Conservation (phyloP, 2,797 vertebrate species). For the Scyliorhinus canicula region DNA sequence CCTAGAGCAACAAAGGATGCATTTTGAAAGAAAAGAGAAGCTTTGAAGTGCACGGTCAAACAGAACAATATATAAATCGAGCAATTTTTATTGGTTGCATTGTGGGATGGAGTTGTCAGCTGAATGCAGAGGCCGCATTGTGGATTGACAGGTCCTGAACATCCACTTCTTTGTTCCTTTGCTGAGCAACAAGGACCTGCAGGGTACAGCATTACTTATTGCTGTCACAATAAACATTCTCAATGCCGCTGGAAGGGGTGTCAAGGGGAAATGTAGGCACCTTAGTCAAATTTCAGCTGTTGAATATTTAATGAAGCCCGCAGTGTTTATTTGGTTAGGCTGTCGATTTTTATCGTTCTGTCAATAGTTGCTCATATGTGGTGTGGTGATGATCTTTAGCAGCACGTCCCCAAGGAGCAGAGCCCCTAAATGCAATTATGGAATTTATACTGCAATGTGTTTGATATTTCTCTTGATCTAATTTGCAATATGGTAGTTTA, state of each 20-base stretch:
- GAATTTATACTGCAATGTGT: conserved; percentile 98
- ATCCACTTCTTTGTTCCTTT: conserved; percentile 52
- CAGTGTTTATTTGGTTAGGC: conserved; percentile 97
- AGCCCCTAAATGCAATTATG: conserved; percentile 99
- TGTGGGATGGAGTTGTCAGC: conserved; percentile 1
- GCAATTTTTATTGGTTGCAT: not conserved
- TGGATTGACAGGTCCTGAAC: conserved; percentile 67
- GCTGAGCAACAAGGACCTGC: conserved; percentile 58
- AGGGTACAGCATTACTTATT: conserved; percentile 68
- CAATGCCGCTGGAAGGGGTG: conserved; percentile 46
- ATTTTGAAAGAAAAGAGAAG: not conserved
- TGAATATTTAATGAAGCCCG: conserved; percentile 99
- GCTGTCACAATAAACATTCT: conserved; percentile 58
- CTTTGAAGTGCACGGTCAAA: not conserved
- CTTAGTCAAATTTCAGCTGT: conserved; percentile 91
- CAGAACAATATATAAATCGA: not conserved
- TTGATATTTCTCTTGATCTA: conserved; percentile 99
- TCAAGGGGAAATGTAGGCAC: conserved; percentile 49
- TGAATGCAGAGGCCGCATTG: not conserved
- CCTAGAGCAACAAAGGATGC: not conserved
- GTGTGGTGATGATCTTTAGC: conserved; percentile 95
- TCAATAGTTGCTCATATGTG: conserved; percentile 95
- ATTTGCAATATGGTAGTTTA: conserved; percentile 99
- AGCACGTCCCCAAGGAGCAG: conserved; percentile 79
- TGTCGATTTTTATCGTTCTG: conserved; percentile 99